A percentile compares a stretch with the other conserved stretches of the same genome.
These are phyloP conservation scores for Coelogynopora nodosa DNA, from an alignment of 2,888 invertebrate species.

Conservation along the genomic window DNA sequence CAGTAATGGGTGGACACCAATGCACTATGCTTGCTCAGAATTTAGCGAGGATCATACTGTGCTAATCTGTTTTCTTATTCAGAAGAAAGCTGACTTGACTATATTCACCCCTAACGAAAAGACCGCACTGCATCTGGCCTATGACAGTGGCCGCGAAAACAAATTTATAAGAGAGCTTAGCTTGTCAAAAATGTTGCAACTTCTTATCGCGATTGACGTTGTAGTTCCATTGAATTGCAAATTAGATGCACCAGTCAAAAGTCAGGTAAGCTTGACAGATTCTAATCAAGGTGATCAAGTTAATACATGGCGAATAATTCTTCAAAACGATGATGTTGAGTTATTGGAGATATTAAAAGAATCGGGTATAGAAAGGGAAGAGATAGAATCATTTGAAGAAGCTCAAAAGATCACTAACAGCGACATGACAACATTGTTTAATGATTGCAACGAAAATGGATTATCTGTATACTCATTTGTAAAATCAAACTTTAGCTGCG, in stretches of 20 bases:
- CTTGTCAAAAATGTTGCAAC: too few species aligned
- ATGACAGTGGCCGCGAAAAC: conserved; percentile 17
- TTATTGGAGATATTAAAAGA: too few species aligned
- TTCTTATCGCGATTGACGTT: too few species aligned
- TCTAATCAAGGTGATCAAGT: neutral
- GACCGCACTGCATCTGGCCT: conserved; percentile 39
- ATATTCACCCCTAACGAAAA: neutral
- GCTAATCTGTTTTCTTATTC: too few species aligned
- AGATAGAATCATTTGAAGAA: neutral
- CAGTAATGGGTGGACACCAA: conserved; percentile 24
- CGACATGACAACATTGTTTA: neutral
- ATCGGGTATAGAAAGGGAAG: neutral
- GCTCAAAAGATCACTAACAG: neutral
- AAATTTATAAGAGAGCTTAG: neutral
- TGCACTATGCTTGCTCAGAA: conserved; percentile 36
- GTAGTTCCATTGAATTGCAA: neutral
- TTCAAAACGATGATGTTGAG: too few species aligned
- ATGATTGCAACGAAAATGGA: too few species aligned
- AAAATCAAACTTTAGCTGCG: neutral
- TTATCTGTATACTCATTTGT: neutral
- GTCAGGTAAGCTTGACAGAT: neutral
- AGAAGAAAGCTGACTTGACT: too few species aligned
- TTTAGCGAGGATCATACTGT: too few species aligned
- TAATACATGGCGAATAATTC: too few species aligned
- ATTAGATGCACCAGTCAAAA: neutral